Base-by-base conservation (phyloP, 2,113 vertebrate species). In the Oreotrochilus melanogaster region DNA sequence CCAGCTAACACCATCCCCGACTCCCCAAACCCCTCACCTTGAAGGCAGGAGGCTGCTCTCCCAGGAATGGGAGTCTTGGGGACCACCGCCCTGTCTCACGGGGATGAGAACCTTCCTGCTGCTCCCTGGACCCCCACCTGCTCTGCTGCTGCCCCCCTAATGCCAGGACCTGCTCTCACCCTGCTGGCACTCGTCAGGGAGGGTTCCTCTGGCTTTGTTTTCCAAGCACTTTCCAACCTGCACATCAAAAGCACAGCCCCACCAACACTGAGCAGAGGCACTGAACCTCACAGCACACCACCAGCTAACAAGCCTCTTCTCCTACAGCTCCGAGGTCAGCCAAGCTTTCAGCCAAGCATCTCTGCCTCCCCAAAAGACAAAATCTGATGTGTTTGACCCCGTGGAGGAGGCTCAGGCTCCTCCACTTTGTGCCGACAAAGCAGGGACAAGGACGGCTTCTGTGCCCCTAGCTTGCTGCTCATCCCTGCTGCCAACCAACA, bases 241-340 rank as follows among this genome's bases (percentile, higher is more conserved):
- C 45, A 25, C 75, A n/a, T 61, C 61, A 23, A 82, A 91, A 95
- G 85, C 92, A 81, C 85, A 82, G 17, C 85, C 30, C 70, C 39
- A 35, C 60, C 54, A 18, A 28, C 5, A 0, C 3, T 1, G 65
- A 65, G 54, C 64, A 45, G 80, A 91, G 50, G 48, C 54, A n/a
- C 64, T 54, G 30, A 62, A 66, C 0, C 1, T 25, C 60, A n/a
- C 33, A 69, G 48, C 3, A 1, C n/a, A 69, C 22, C 56, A 60
- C 65, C 70, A 42, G 57, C 61, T 35, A 62, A 75, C 24, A 22
- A 75, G 33, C 21, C 19, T 10, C 51, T 54, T 57, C 18, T 37
- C 35, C 64, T 62, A 11, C 2, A 1, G 57, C 65, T 43, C 58
- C 8, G 18, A 47, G 39, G 17, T 12, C 25, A 18, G 25, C 2